These are phyloP conservation scores for Sceloporus undulatus DNA, from an alignment of 2,113 vertebrate genomes.

Conservation along the genomic window DNA sequence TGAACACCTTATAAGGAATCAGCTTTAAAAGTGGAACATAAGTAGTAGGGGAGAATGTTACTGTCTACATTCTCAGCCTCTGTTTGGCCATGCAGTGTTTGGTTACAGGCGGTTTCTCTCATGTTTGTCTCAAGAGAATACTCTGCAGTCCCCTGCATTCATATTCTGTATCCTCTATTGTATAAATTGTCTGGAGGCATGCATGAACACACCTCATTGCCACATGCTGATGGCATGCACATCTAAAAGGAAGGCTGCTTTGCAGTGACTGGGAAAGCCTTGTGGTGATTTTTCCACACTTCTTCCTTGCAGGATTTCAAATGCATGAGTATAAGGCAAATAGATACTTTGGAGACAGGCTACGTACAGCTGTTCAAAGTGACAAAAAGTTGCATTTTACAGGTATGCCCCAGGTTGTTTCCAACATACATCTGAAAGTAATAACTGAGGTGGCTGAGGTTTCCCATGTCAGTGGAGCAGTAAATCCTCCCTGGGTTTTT, in stretches of 20 bases:
- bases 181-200: neutral
- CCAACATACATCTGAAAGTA: no score
- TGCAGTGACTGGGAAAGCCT: no score
- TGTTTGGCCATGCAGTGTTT: neutral
- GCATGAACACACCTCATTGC: neutral
- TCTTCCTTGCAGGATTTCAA: neutral
- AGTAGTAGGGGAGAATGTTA: neutral
- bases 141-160: neutral
- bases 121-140: neutral
- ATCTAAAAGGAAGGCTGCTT: neutral
- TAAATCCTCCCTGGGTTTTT: no score
- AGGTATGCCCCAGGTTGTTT: neutral
- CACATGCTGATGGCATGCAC: neutral
- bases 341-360: neutral
- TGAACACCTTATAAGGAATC: conserved; percentile 44
- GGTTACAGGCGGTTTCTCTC: neutral
- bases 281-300: neutral
- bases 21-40: conserved; percentile 7
- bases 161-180: neutral
- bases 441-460: no score
- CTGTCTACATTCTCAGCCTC: neutral
- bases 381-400: neutral
- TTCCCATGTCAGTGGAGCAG: no score
- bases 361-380: neutral
- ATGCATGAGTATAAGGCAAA: neutral